Base-by-base conservation (phyloP, 1,140 invertebrate genomes). In the Aphaenogaster rudis region DNA sequence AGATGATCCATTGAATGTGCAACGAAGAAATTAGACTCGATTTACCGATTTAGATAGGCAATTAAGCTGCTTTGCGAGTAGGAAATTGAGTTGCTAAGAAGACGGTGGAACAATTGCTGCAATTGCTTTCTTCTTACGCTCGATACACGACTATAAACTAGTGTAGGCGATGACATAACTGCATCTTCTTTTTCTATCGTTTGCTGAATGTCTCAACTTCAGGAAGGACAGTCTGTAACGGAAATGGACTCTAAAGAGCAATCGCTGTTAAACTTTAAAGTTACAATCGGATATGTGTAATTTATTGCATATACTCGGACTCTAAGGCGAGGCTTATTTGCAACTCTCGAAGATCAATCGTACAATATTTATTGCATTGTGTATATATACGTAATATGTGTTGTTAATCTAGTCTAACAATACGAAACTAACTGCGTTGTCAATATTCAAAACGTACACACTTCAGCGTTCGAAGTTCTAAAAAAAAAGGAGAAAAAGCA, bases 1-100 rank as follows among this genome's bases (percentile, higher is more conserved):
- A 94, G 93, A 95, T 88, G 87, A 92, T 92, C 88, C 89, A 92
- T 89, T 93, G 93, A 93, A 93, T 93, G 90, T 90, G 94, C 94
- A 95, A 95, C 94, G 94, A 95, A 94, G 91, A 88, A 91, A 87
- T 91, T 93, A 94, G 91, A 93, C 91, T 94, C 89, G 91, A 92
- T 92, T 92, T 93, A 86, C 87, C 85, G 86, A 92, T 90, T 67
- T 91, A 88, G 92, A 66, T 92, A 94, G 89, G 89, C 79, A 90
- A 63, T 54, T 11, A 82, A 91, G 45, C 57, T 54, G 82, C 82
- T 79, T 88, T 59, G 17, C 50, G 48, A 21, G 45, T 89, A 81
- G 64, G 17, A 50, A 85, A 52, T 71, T 76, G 42, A 84, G 71
- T 74, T 54, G 79, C 72, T 57, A 88, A 80, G 79, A 86, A 86